phyloP scores from a whole-genome alignment of 1,140 invertebrate genomes.

The Ceratina calcarata region DNA sequence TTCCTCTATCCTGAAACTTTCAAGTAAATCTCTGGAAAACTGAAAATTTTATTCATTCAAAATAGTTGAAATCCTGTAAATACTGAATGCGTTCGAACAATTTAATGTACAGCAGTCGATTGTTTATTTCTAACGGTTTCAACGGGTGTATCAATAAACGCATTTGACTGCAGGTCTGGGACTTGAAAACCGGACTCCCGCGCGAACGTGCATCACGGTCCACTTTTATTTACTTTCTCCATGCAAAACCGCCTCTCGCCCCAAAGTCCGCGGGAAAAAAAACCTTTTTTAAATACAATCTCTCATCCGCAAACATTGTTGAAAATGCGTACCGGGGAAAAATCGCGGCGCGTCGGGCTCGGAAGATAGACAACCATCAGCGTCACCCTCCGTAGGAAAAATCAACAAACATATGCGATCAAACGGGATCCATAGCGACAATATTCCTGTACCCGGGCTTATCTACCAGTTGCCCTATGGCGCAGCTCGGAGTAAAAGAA shows the following conservation, averaged over 20 bases:
- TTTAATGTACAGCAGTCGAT: too few relatives aligned
- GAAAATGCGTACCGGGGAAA: background rate
- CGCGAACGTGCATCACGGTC: background rate
- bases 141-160: background rate
- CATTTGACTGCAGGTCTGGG: too few relatives aligned
- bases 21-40: too few relatives aligned
- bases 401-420: background rate
- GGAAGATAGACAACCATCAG: background rate
- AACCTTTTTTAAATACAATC: constrained; percentile 3
- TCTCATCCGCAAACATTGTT: constrained; percentile 14
- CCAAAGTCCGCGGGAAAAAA: too few relatives aligned
- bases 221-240: background rate
- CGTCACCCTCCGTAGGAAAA: background rate
- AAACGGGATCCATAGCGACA: background rate
- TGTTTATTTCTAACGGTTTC: too few relatives aligned
- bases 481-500: constrained; percentile 35
- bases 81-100: too few relatives aligned
- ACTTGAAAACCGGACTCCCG: background rate
- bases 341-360: too few relatives aligned
- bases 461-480: background rate
- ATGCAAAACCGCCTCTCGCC: background rate
- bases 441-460: background rate
- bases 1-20: too few relatives aligned
- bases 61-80: too few relatives aligned
- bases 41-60: too few relatives aligned